phyloP scores from a whole-genome alignment of 2,113 vertebrate genomes.

The Oreocharis arfaki region DNA sequence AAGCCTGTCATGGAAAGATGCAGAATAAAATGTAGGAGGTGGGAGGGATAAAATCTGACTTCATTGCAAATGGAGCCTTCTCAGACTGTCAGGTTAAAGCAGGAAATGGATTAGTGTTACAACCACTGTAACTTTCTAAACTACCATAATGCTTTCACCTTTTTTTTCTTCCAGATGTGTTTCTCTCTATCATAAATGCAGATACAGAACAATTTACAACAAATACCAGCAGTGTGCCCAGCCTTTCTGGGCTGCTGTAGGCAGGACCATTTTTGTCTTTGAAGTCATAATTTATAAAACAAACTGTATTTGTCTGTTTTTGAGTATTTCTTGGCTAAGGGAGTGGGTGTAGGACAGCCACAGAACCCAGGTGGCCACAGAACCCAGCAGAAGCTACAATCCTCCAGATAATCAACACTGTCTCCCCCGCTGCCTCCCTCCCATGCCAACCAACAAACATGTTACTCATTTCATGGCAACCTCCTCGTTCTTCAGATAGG shows the following conservation, averaged over 20 bases:
- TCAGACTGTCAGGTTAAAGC: background rate
- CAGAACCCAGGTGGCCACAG: constrained; percentile 19
- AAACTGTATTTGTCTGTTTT: background rate
- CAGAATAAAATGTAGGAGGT: background rate
- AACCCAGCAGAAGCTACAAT: constrained; percentile 36
- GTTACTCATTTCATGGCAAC: constrained; percentile 42
- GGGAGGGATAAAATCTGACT: background rate
- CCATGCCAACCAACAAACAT: constrained; percentile 7
- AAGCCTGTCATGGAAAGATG: background rate
- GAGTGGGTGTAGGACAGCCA: background rate
- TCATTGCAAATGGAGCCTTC: background rate
- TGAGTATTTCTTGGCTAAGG: constrained; percentile 1
- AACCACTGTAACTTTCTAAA: background rate
- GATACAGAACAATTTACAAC: background rate
- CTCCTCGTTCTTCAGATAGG: constrained; percentile 40
- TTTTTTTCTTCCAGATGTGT: background rate
- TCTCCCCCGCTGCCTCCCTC: background rate
- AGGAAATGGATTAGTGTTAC: background rate
- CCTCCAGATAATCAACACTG: background rate
- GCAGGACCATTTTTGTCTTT: background rate
- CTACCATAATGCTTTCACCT: background rate
- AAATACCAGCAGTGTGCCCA: background rate
- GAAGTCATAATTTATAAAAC: background rate
- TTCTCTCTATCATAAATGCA: background rate
- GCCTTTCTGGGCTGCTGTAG: background rate